A percentile compares a stretch with the other conserved stretches of the same genome.
phyloP scores from a whole-genome alignment of 2,797 vertebrate species.

The Pampus argenteus region DNA sequence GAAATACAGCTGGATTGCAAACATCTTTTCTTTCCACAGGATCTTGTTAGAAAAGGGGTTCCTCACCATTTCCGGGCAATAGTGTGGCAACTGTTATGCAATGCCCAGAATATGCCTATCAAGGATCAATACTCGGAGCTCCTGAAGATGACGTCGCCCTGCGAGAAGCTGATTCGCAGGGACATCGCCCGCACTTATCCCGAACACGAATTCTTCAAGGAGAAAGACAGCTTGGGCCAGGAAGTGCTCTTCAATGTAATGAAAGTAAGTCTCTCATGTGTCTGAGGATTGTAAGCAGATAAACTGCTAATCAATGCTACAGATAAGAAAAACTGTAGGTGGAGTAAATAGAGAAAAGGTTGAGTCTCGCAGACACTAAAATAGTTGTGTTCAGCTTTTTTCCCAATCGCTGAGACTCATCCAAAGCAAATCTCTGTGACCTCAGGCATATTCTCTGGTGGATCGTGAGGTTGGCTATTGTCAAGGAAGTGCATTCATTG shows the following conservation, averaged over 20 bases:
- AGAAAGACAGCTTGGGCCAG: slow-evolving; percentile 97
- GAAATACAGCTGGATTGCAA: neutral
- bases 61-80: slow-evolving; percentile 99
- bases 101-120: slow-evolving; percentile 96
- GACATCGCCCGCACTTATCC: slow-evolving; percentile 99
- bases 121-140: slow-evolving; percentile 99
- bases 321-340: neutral
- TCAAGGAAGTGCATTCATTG: slow-evolving; percentile 99
- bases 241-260: slow-evolving; percentile 99
- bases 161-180: slow-evolving; percentile 96
- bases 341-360: neutral
- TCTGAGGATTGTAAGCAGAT: slow-evolving; percentile 6
- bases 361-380: neutral
- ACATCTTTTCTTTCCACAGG: slow-evolving; percentile 78
- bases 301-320: slow-evolving; percentile 1
- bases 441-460: slow-evolving; percentile 97
- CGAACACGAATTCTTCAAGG: slow-evolving; percentile 98
- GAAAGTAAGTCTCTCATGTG: slow-evolving; percentile 87
- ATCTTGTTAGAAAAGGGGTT: slow-evolving; percentile 96
- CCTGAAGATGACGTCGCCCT: slow-evolving; percentile 98
- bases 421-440: slow-evolving; percentile 54
- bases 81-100: slow-evolving; percentile 97
- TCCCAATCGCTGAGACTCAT: slow-evolving; percentile 19
- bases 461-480: slow-evolving; percentile 99
- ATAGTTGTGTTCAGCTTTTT: neutral